Base-by-base conservation (phyloP, 1,140 invertebrate genomes). In the Lasaia peninsularis region DNA sequence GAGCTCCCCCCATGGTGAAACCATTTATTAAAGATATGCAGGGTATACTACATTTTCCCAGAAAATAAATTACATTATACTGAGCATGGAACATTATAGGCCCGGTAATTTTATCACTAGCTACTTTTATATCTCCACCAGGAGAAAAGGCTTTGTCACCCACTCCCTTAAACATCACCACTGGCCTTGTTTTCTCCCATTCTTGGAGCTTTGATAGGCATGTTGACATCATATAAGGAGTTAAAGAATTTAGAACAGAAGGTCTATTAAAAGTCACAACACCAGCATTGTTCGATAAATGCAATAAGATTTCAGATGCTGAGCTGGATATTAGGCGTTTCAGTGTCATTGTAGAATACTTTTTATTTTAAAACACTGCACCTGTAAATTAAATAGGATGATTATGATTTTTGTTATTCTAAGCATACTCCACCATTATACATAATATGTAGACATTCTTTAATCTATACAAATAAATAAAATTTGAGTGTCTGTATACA, bases 1-100 rank as follows among this genome's bases (percentile, higher is more conserved):
- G 94, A 34, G 99, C 99, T 52, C 98, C 98, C 53, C 98, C 99
- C 99, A 99, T 99, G 3, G 97, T 98, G 58, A 99, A 99, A 7
- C 98, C 98, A 92, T 99, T 93, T 58, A 99, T 97, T 31, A 99
- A 78, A 18, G 98, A 97, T 60, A 99, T 91, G 85, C 98, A 99
- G 16, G 98, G 98, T 57, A 96, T 95, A 77, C 94, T 94, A 60
- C 96, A 96, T 57, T 93, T 96, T 53, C 96, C 97, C 78, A 99
- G 98, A 8, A 97, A 83, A 71, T 96, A 92, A 86, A 99, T 98
- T 18, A 97, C 87, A 73, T 91, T 94, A 80, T 99, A 99, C 90
- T 99, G 98, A 67, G 94, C 92, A 56, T 91, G 90, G 76, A 99
- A 99, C 87, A 99, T 99, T 11, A 93, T 91, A 72, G 95, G 91